phyloP scores from a whole-genome alignment of 2,888 invertebrate genomes.

The Sycophila texana region DNA sequence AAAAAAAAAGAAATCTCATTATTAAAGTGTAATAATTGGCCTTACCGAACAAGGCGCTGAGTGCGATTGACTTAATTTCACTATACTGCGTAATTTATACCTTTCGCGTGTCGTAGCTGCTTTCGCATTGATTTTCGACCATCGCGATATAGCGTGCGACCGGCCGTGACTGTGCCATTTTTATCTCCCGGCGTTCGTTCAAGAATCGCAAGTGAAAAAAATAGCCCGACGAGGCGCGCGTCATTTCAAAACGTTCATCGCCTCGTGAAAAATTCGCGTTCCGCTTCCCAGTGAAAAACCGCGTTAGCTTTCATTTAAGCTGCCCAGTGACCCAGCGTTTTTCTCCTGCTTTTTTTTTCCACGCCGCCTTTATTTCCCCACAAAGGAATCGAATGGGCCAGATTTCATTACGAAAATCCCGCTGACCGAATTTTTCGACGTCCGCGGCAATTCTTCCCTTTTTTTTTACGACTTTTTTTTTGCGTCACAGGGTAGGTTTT shows the following conservation, averaged over 20 bases:
- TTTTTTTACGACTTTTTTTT: too few species aligned
- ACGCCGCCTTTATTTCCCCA: not conserved
- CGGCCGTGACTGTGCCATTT: slow-evolving; percentile 8
- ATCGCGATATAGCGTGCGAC: not conserved
- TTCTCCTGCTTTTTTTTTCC: not conserved
- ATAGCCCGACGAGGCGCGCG: not conserved
- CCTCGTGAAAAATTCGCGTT: slow-evolving; percentile 20
- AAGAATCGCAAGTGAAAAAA: slow-evolving; percentile 5
- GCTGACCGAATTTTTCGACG: too few species aligned
- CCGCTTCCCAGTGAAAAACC: slow-evolving; percentile 16
- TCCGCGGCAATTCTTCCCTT: too few species aligned
- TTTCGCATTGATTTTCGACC: not conserved
- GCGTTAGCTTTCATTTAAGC: slow-evolving; percentile 26
- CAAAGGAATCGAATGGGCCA: not conserved
- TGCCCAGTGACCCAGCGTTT: not conserved
- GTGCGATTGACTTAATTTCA: too few species aligned
- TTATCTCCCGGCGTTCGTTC: slow-evolving; percentile 29
- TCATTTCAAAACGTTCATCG: slow-evolving; percentile 34
- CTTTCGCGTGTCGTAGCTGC: not conserved
- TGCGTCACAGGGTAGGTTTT: too few species aligned
- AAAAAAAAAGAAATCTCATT: too few species aligned
- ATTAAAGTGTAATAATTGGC: too few species aligned
- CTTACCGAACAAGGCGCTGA: too few species aligned
- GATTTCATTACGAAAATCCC: slow-evolving; percentile 15
- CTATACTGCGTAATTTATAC: too few species aligned